Evolutionary conservation across 2,113 vertebrate genomes (phyloP), one percentile per base, ranked within the genome.

Genomic region (Corvus moneduloides): DNA sequence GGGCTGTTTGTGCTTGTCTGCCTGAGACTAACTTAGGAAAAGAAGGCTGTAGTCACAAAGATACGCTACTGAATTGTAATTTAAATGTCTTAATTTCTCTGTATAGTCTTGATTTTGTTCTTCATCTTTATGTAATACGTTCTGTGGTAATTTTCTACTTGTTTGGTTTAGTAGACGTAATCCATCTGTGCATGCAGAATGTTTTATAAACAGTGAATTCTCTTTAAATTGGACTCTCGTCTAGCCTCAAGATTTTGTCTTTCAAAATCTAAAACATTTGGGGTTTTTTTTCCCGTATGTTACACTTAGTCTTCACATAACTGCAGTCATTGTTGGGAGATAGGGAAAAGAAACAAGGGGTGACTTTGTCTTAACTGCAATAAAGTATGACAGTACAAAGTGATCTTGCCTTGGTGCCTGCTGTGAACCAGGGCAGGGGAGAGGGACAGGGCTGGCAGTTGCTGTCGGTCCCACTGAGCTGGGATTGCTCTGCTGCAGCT

Each of bases 71-170:
- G 67, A 93, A 95, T 92, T 87, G 62, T 90, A 69, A 91, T 79
- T 94, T 74, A 62, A 91, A 78, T 91, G 49, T 75, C 55, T 54
- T 76, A 69, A 80, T 95, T 94, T 93, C 54, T 87, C 82, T 94
- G 58, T 85, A 59, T 85, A 90, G 87, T 73, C 85, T 85, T 93
- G 94, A 95, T 96, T 95, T 96, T 90, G n/a, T 94, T 88, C 82
- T 96, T 94, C 89, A 93, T 95, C 80, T 96, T 96, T 94, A 95
- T 91, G 93, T 94, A 91, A 58, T 83, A 69, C 0, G 0, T 93
- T 92, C 62, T 69, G 43, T 90, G 78, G 81, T 94, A 83, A 92
- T 97, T 85, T 94, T 88, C 62, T 93, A 7, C 78, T 95, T 92
- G 78, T 91, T 83, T 93, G 67, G 58, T 64, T 95, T 96, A 90